phyloP scores from a whole-genome alignment of 2,113 vertebrate genomes.

The Fregetta grallaria region DNA sequence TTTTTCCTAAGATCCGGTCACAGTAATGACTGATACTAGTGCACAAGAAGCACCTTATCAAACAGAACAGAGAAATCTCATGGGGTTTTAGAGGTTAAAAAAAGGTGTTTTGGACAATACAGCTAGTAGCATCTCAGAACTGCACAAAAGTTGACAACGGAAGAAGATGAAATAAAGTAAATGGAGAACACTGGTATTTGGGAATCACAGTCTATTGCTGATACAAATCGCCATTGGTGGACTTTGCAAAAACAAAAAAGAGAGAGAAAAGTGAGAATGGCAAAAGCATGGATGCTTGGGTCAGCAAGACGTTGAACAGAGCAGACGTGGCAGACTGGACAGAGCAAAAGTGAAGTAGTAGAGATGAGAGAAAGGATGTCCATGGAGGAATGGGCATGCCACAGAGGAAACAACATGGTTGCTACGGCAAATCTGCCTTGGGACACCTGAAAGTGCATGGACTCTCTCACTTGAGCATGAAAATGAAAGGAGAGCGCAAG shows the following conservation, averaged over 20 bases:
- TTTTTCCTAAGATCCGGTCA: no score
- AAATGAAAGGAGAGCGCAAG: not conserved
- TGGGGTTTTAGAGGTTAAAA: not conserved
- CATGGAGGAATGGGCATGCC: not conserved
- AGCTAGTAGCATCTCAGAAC: not conserved
- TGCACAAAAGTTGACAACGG: not conserved
- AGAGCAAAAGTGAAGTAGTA: not conserved
- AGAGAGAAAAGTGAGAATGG: not conserved
- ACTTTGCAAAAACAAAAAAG: not conserved
- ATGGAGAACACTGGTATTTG: not conserved
- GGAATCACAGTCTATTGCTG: not conserved
- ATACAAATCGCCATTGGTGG: not conserved
- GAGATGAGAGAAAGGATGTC: not conserved
- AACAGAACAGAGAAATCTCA: not conserved
- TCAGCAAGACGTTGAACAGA: not conserved
- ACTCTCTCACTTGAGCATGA: not conserved
- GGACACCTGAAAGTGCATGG: not conserved
- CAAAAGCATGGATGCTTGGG: not conserved
- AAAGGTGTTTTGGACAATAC: not conserved
- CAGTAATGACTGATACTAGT: no score
- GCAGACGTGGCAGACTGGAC: not conserved
- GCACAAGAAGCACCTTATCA: not conserved
- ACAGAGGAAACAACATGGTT: not conserved
- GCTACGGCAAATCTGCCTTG: not conserved
- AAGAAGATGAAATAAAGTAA: not conserved